These are phyloP conservation scores for Cervus canadensis DNA, from an alignment of 2,113 vertebrate genomes.

Conservation along the genomic window DNA sequence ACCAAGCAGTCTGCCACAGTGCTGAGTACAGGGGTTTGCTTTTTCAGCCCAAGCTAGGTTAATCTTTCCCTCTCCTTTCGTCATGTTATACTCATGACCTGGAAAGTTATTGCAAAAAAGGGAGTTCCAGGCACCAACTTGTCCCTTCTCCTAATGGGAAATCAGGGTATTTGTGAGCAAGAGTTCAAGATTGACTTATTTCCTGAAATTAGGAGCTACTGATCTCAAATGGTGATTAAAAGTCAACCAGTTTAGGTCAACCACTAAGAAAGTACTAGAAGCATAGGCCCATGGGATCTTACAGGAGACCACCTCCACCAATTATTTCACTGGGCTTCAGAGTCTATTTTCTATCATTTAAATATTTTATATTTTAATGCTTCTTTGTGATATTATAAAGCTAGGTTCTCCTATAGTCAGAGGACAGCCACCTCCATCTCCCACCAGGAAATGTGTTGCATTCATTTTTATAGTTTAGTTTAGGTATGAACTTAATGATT, in stretches of 20 bases:
- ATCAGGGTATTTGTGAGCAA: neutral
- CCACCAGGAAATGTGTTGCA: neutral
- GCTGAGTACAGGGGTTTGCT: neutral
- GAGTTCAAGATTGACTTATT: neutral
- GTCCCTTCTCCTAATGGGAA: neutral
- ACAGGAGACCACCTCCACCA: neutral
- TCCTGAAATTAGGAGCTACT: neutral
- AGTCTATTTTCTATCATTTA: neutral
- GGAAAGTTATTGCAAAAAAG: neutral
- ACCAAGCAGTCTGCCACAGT: no score
- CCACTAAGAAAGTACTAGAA: neutral
- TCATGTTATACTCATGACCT: neutral
- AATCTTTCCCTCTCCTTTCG: neutral
- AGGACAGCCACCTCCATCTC: neutral
- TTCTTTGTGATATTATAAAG: neutral
- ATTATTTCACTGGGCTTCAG: neutral
- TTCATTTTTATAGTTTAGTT: conserved; percentile 12
- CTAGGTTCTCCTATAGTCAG: neutral
- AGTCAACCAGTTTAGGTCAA: neutral
- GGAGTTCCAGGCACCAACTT: neutral
- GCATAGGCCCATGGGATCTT: fast-evolving
- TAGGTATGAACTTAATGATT: neutral
- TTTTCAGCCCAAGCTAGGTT: neutral
- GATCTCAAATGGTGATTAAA: neutral
- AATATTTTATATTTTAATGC: neutral